These are phyloP conservation scores for Seriola quinqueradiata DNA, from an alignment of 2,113 vertebrate genomes.

Conservation along the genomic window DNA sequence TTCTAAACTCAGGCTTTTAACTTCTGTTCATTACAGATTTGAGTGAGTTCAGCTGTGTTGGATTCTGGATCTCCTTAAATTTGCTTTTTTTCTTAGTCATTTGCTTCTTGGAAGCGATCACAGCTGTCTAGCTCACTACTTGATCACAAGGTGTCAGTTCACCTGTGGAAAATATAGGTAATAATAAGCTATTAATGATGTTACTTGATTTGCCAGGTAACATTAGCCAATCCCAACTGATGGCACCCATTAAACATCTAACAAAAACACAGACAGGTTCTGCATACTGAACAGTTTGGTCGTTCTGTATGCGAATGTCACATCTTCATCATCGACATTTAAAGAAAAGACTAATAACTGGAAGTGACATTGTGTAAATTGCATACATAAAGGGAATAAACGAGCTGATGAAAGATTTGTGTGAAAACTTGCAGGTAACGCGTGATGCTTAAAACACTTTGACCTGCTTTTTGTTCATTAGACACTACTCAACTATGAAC, in stretches of 20 bases:
- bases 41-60: background rate
- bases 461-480: slow-evolving; percentile 20
- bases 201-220: background rate
- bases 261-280: background rate
- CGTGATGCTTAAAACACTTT: slow-evolving; percentile 15
- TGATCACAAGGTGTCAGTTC: background rate
- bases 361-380: slow-evolving; percentile 13
- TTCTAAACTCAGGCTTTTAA: slow-evolving; percentile 10
- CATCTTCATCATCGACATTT: background rate
- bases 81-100: background rate
- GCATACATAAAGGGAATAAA: too few species aligned
- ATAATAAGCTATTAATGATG: background rate
- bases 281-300: background rate
- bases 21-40: background rate
- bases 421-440: slow-evolving; percentile 18
- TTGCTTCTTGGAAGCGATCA: background rate
- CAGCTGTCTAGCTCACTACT: background rate
- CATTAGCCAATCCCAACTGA: background rate
- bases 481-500: background rate
- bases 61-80: background rate
- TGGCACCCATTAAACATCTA: background rate
- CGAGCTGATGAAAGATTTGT: slow-evolving; percentile 12
- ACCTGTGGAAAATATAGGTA: background rate
- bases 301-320: background rate
- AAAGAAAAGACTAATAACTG: background rate